Conservation (phyloP, 2,797 vertebrate genomes). For the Lithobates pipiens region DNA sequence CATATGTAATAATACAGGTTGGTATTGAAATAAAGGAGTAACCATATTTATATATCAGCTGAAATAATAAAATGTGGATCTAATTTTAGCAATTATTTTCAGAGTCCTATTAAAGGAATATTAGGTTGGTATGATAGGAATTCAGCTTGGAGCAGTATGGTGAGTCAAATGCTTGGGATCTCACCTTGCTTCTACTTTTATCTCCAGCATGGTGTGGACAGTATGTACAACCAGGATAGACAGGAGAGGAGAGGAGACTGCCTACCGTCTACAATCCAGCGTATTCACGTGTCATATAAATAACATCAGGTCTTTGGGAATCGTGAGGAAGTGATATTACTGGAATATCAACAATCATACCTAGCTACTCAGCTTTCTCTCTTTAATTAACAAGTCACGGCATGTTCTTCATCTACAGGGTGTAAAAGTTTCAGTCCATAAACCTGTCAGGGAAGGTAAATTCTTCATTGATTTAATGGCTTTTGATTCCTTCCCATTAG, state of each 20-base stretch:
- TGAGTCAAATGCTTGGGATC: slow-evolving; percentile 27
- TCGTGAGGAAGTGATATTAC: slow-evolving; percentile 4
- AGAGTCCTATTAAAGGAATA: background rate
- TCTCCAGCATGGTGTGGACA: slow-evolving; percentile 13
- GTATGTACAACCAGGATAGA: slow-evolving; percentile 28
- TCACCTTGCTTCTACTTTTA: slow-evolving; percentile 5
- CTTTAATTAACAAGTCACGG: slow-evolving; percentile 10
- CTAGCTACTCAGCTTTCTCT: slow-evolving; percentile 17
- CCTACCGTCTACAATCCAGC: slow-evolving; percentile 3
- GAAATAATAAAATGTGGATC: background rate
- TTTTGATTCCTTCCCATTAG: slow-evolving; percentile 8
- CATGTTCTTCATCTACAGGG: slow-evolving; percentile 13
- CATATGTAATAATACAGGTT: background rate
- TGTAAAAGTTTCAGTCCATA: slow-evolving; percentile 15
- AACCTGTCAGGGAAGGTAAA: slow-evolving; percentile 33
- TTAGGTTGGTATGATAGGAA: slow-evolving; percentile 32
- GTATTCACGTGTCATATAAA: slow-evolving; percentile 30
- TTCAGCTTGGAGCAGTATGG: slow-evolving; percentile 16
- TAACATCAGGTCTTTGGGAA: slow-evolving; percentile 8
- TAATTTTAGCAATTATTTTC: background rate
- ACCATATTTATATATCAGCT: background rate
- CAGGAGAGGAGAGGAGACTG: slow-evolving; percentile 24
- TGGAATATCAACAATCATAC: slow-evolving; percentile 13
- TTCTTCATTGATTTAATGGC: slow-evolving; percentile 8
- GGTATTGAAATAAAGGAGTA: background rate